A percentile compares a stretch with the other conserved stretches of the same genome.
phyloP scores from a whole-genome alignment of 1,140 invertebrate genomes.

The Propsilocerus akamusi region DNA sequence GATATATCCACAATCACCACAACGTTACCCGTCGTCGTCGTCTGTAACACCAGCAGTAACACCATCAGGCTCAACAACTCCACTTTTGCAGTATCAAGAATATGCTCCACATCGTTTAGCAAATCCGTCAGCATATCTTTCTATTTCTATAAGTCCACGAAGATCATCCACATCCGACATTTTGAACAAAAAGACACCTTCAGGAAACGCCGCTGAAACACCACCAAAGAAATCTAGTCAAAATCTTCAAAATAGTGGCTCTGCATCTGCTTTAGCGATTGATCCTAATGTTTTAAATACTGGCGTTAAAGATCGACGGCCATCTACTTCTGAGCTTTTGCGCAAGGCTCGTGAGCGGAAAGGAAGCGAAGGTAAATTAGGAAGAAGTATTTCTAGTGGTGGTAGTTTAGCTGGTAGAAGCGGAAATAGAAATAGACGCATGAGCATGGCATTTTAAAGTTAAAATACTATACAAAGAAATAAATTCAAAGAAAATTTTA shows the following conservation, averaged over 20 bases:
- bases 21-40: slow-evolving; percentile 11
- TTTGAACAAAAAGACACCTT: background rate
- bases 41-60: slow-evolving; percentile 10
- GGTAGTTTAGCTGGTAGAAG: slow-evolving; percentile 13
- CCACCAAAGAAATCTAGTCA: slow-evolving; percentile 4
- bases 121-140: slow-evolving; percentile 5
- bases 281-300: slow-evolving; percentile 12
- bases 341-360: slow-evolving; percentile 19
- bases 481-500: too few relatives aligned
- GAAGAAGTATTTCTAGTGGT: slow-evolving; percentile 20
- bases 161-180: slow-evolving; percentile 11
- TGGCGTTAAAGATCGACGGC: slow-evolving; percentile 12
- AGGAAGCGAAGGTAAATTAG: slow-evolving; percentile 19
- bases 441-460: slow-evolving; percentile 23
- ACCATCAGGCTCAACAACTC: slow-evolving; percentile 5
- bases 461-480: background rate
- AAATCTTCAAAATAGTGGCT: slow-evolving; percentile 13
- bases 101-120: slow-evolving; percentile 2
- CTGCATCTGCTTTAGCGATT: slow-evolving; percentile 20
- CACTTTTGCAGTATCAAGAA: slow-evolving; percentile 10
- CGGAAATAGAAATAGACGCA: slow-evolving; percentile 15
- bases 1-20: slow-evolving; percentile 15
- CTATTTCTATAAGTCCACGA: slow-evolving; percentile 3
- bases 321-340: slow-evolving; percentile 20
- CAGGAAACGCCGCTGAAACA: slow-evolving; percentile 7